A percentile compares a stretch with the other conserved stretches of the same genome.
These are phyloP conservation scores for Anolis apletophallus DNA, from an alignment of 2,797 vertebrate species.

Conservation along the genomic window DNA sequence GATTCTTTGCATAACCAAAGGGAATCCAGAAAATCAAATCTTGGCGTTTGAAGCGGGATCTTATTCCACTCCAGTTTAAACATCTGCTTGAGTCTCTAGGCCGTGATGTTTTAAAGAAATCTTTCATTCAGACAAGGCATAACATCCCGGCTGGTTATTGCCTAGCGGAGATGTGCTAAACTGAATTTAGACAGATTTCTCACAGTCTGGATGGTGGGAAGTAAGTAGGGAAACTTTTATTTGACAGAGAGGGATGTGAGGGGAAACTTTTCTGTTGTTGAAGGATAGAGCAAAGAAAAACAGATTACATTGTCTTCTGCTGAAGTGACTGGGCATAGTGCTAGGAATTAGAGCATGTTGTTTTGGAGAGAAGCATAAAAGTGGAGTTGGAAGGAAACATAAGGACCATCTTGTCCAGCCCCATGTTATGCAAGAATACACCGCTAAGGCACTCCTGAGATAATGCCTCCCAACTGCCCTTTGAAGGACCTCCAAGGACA, in stretches of 20 bases:
- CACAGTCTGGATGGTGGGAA: constrained; percentile 38
- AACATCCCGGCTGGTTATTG: constrained; percentile 51
- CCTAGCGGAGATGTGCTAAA: constrained; percentile 40
- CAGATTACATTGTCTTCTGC: neutral
- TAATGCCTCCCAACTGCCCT: too few species aligned
- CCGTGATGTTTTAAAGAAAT: constrained; percentile 57
- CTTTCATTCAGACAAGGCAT: constrained; percentile 56
- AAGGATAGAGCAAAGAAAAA: neutral
- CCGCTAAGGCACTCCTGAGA: too few species aligned
- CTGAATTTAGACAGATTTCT: constrained; percentile 38
- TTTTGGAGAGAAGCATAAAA: too few species aligned
- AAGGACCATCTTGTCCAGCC: neutral
- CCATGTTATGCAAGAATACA: too few species aligned
- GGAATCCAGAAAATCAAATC: constrained; percentile 58
- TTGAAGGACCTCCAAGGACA: too few species aligned
- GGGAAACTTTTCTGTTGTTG: too few species aligned
- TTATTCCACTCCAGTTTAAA: constrained; percentile 63
- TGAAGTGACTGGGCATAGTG: neutral
- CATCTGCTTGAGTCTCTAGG: constrained; percentile 52
- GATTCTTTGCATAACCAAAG: constrained; percentile 58
- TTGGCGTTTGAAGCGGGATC: constrained; percentile 48
- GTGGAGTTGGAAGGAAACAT: neutral
- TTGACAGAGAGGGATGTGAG: neutral
- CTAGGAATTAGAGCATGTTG: neutral
- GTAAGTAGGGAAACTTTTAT: constrained; percentile 43